phyloP scores from a whole-genome alignment of 2,888 invertebrate genomes.

The Cryptocephalus primarius region DNA sequence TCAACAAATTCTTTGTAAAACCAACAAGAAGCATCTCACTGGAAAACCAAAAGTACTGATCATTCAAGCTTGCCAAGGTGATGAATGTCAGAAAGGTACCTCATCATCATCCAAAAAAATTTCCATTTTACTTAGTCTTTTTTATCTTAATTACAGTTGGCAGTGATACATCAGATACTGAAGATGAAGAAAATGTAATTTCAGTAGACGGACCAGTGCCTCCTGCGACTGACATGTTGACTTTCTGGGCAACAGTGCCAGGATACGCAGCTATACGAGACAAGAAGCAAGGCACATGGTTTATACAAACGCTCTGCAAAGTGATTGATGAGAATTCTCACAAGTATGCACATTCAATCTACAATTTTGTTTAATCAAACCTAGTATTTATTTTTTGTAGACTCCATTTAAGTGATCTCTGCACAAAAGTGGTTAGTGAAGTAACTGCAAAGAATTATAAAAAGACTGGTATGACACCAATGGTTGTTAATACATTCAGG shows the following conservation, averaged over 20 bases:
- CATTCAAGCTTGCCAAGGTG: slow-evolving; percentile 48
- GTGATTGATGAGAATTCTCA: slow-evolving; percentile 18
- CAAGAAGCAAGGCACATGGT: slow-evolving; percentile 29
- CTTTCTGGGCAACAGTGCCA: slow-evolving; percentile 31
- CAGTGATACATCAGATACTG: slow-evolving; percentile 7
- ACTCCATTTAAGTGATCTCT: not conserved
- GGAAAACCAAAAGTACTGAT: slow-evolving; percentile 46
- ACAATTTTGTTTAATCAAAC: not conserved
- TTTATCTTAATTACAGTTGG: slow-evolving; percentile 4
- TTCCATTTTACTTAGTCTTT: not conserved
- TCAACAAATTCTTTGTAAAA: slow-evolving; percentile 32
- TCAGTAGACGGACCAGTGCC: slow-evolving; percentile 10
- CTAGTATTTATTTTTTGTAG: not conserved
- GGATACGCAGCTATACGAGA: slow-evolving; percentile 31
- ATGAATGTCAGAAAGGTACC: slow-evolving; percentile 24
- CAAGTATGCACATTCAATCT: slow-evolving; percentile 15
- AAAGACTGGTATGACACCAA: too few relatives aligned
- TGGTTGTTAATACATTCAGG: too few relatives aligned
- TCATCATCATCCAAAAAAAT: too few relatives aligned
- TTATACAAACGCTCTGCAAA: slow-evolving; percentile 30
- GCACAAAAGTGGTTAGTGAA: not conserved
- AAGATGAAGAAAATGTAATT: slow-evolving; percentile 10
- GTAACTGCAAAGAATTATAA: not conserved
- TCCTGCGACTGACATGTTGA: slow-evolving; percentile 20
- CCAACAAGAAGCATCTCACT: slow-evolving; percentile 25